Evolutionary conservation across 2,888 invertebrate genomes (phyloP).

Genomic region (Callyntrura guangdongensis): DNA sequence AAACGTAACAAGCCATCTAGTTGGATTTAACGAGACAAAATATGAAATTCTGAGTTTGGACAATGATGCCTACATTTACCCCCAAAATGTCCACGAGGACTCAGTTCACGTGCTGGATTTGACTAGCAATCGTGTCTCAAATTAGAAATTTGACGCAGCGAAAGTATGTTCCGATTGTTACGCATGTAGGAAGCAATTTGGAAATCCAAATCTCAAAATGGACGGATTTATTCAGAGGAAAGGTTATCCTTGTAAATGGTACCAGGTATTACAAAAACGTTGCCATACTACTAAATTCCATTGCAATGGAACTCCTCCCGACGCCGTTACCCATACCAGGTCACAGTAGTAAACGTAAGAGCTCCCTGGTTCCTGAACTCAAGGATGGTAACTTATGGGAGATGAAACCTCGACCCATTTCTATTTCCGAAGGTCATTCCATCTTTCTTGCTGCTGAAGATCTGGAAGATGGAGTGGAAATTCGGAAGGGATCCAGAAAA

Average conservation of each 20-base stretch:
- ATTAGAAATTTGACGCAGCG: neutral
- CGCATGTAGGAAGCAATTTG: neutral
- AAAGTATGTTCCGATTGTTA: neutral
- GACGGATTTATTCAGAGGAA: constrained; percentile 3
- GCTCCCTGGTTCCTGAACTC: neutral
- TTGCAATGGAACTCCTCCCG: constrained; percentile 48
- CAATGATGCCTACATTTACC: constrained; percentile 59
- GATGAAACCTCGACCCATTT: constrained; percentile 28
- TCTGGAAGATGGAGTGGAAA: constrained; percentile 51
- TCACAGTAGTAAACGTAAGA: neutral
- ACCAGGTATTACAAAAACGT: neutral
- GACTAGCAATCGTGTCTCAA: neutral
- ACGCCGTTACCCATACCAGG: neutral
- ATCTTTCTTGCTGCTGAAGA: constrained; percentile 20
- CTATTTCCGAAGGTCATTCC: constrained; percentile 3
- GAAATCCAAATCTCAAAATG: constrained; percentile 21
- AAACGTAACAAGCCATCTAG: constrained; percentile 30
- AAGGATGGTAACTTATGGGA: neutral
- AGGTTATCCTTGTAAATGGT: constrained; percentile 15
- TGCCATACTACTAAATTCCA: constrained; percentile 15
- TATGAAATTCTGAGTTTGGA: constrained; percentile 46
- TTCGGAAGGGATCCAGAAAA: neutral
- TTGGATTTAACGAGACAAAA: constrained; percentile 7
- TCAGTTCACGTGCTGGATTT: neutral
- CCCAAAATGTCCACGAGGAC: neutral